Conservation (phyloP, 1,140 invertebrate species). For the Cardiocondyla obscurior region DNA sequence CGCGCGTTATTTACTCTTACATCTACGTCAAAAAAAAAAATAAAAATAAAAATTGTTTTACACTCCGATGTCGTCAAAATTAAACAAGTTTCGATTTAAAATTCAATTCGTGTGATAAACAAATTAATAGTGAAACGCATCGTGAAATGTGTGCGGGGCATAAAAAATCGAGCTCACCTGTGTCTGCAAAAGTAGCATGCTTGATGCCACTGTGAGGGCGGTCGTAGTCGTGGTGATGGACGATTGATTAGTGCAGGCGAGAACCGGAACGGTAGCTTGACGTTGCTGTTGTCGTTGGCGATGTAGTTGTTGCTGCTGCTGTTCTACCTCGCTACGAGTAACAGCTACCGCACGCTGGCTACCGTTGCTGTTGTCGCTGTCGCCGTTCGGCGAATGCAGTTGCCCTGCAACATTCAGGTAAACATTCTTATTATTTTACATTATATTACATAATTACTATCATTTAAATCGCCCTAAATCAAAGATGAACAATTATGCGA, state of each 20-base stretch:
- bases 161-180: conserved; percentile 82
- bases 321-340: conserved; percentile 76
- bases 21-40: no score
- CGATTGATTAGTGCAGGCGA: conserved; percentile 79
- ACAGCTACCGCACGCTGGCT: conserved; percentile 77
- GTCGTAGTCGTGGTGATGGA: conserved; percentile 82
- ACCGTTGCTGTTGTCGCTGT: conserved; percentile 80
- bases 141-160: no score
- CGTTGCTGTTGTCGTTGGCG: conserved; percentile 66
- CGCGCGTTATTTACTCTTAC: no score
- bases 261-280: conserved; percentile 73
- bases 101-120: not conserved
- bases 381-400: conserved; percentile 79
- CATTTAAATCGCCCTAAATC: not conserved
- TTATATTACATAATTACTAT: not conserved
- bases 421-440: not conserved
- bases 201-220: conserved; percentile 85
- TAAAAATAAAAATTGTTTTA: no score
- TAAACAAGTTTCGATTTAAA: not conserved
- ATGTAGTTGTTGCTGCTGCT: conserved; percentile 70
- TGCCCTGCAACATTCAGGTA: conserved; percentile 74
- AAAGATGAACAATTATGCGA: not conserved
- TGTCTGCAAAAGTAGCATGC: conserved; percentile 87
- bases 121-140: not conserved
- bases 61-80: not conserved